Percentiles rank a stretch among this genome's conserved stretches.
Evolutionary conservation across 2,113 vertebrate genomes (phyloP).

Genomic region (Merops nubicus): DNA sequence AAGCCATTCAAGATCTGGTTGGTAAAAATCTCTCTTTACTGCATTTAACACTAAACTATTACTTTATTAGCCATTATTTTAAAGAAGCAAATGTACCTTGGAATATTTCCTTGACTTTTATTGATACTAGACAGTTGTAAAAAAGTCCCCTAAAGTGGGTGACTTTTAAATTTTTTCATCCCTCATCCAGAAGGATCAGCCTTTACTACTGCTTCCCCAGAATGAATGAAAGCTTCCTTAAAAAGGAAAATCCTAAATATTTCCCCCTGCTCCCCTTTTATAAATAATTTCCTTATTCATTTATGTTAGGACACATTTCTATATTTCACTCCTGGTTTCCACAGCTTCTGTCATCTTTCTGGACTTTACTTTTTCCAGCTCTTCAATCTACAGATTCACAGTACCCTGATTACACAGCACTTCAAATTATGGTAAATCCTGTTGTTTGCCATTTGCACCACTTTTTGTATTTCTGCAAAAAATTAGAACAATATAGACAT

Average conservation of each 20-base stretch:
- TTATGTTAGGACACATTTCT: background rate
- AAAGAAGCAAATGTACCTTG: background rate
- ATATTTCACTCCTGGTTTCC: background rate
- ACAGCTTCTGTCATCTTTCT: background rate
- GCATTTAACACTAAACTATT: background rate
- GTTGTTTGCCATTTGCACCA: background rate
- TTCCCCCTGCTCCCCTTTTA: background rate
- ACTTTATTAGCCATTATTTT: background rate
- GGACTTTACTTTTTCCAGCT: background rate
- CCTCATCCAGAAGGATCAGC: background rate
- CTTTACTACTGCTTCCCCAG: background rate
- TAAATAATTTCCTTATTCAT: background rate
- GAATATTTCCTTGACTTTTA: background rate
- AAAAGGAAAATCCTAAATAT: background rate
- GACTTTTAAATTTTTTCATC: background rate
- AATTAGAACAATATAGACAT: background rate
- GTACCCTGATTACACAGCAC: background rate
- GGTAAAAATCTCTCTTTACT: background rate
- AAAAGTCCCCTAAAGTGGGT: background rate
- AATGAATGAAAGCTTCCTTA: background rate
- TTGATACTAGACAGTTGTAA: background rate
- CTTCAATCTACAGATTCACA: background rate
- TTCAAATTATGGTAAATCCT: too few relatives aligned
- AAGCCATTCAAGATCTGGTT: background rate
- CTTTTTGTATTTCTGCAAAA: background rate